phyloP scores from a whole-genome alignment of 2,888 invertebrate genomes.

The Euproctis similis region DNA sequence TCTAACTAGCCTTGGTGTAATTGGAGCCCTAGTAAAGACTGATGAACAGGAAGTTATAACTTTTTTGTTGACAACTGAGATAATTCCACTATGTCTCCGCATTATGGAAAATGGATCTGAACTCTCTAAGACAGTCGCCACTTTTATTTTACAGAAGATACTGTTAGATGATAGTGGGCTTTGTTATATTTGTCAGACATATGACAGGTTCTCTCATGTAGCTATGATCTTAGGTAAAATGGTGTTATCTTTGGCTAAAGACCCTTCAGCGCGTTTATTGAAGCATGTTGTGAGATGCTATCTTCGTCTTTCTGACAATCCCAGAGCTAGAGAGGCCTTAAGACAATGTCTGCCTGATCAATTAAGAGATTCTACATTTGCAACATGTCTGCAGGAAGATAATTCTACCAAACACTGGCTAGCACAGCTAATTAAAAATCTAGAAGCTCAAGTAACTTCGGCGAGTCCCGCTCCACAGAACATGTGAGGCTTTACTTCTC shows the following conservation, averaged over 20 bases:
- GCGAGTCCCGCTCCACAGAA: conserved; percentile 68
- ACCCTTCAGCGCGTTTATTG: conserved; percentile 95
- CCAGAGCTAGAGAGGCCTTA: conserved; percentile 96
- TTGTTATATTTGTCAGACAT: conserved; percentile 99
- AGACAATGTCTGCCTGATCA: conserved; percentile 98
- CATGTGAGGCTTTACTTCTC: conserved; percentile 59
- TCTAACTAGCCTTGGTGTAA: conserved; percentile 98
- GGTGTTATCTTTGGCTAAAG: conserved; percentile 97
- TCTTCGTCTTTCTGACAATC: conserved; percentile 96
- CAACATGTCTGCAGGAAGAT: conserved; percentile 94
- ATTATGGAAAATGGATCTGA: conserved; percentile 99
- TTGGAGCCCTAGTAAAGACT: conserved; percentile 99
- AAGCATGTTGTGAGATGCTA: conserved; percentile 99
- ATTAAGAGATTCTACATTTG: conserved; percentile 96
- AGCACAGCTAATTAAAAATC: conserved; percentile 92
- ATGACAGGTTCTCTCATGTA: conserved; percentile 99
- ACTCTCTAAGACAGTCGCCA: conserved; percentile 99
- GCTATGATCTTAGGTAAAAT: conserved; percentile 99
- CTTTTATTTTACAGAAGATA: conserved; percentile 99
- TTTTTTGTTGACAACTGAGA: conserved; percentile 98
- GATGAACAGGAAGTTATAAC: conserved; percentile 99
- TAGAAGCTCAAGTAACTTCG: conserved; percentile 80
- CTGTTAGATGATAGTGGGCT: conserved; percentile 97
- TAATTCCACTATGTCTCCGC: conserved; percentile 97
- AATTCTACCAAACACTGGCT: conserved; percentile 98